Evolutionary conservation across 2,888 invertebrate species (phyloP), one percentile per base, ranked within the genome.

Genomic region (Emmelina monodactyla): DNA sequence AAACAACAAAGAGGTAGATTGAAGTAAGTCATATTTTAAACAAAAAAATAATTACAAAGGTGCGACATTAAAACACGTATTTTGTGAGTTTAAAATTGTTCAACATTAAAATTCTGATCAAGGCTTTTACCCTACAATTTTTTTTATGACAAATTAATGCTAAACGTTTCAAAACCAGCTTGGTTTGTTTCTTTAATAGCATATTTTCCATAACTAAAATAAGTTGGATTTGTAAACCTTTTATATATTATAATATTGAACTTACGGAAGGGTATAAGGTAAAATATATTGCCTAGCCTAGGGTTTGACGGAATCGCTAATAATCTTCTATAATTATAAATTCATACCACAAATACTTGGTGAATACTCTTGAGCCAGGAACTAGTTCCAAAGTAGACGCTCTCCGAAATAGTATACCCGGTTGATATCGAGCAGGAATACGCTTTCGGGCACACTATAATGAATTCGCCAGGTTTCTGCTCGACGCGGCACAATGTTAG

Each of bases 331-430:
- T 22, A 10, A 35, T 29, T 33, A 35, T 32, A 15, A 37, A 16
- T 22, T 42, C 40, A 44, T 11, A 88, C 91, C 68, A 87, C 82
- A 53, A 94, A 92, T 14, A 89, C 87, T 50, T 84, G 76, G 45
- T 86, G 83, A 0, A 92, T 88, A 2, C 83, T 79, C 33, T 85
- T 79, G 1, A 96, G 72, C 94, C 94, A 97, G 0, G 85, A 83
- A 1, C 85, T 79, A 5, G 89, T 87, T 0, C 94, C 95, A 53
- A 93, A 96, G 61, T 94, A 96, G 0, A 94, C 93, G 54, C 94
- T 94, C 59, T 97, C 97, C 0, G 94, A 92, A 0, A 94, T 87
- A 0, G 89, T 87, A 58, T 91, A 94, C 0, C 96, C 96, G 0
- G 93, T 92, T 44, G 91, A 89, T 40, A 97, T 84, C 28, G 91